Base-by-base conservation (phyloP, 1,140 invertebrate species). In the Drosophila carrolli region DNA sequence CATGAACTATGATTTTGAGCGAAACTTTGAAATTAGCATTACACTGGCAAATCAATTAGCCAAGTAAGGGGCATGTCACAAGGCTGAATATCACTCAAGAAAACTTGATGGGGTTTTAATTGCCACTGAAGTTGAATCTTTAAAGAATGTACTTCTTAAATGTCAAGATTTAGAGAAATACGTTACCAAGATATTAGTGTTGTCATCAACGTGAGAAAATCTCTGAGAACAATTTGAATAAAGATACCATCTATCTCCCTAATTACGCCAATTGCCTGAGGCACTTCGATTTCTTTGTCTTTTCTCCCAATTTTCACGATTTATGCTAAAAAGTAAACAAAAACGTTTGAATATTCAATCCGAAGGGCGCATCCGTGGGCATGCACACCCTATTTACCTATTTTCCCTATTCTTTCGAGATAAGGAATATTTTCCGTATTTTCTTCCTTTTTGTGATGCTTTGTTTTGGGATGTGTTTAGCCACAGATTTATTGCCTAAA, bases 311-410 rank as follows among this genome's bases (percentile, higher is more conserved):
- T 65, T 48, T 62, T 44, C 32, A 65, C 70, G 61, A 80, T 88
- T 88, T 88, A 88, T 89, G 83, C 67, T 89, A 74, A 88, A 88
- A 89, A 62, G 76, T 77, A 88, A 89, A 89, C 65, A 89, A 65
- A 88, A 74, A 27, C 56, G 60, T 83, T 88, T 83, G 84, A 88
- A 88, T 88, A 82, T 82, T 86, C 70, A 70, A 65, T 51, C 40
- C 14, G 19, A 27, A 53, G 67, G 70, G 43, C 75, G 41, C 68
- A 35, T 67, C 56, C 61, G 54, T 41, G 48, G 61, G 75, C 55
- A 57, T 10, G 13, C 59, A 53, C 58, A 70, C 83, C 78, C 83
- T 54, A 44, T 59, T 50, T 62, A 46, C 47, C 11, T 43, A 37
- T 43, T 67, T 29, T 59, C 9, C 11, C 4, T 59, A 7, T 57